Conservation (phyloP, 1,140 invertebrate genomes). For the Diprion similis region DNA sequence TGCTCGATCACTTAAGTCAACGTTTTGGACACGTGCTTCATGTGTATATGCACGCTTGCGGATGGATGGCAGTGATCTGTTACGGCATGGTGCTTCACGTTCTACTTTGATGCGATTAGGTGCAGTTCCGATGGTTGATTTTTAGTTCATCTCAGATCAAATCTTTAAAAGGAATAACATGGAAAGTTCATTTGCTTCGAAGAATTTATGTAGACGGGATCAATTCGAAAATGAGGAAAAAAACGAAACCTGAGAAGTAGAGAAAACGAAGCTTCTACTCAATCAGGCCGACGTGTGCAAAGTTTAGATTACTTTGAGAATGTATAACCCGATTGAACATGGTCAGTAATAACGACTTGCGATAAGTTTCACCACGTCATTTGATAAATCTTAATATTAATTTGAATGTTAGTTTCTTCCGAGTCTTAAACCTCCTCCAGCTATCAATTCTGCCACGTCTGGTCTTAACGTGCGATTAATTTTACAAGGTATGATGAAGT, state of each 20-base stretch:
- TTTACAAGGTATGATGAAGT: background rate
- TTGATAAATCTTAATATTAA: background rate
- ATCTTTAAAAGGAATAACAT: too few relatives aligned
- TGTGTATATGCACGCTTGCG: background rate
- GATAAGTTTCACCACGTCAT: background rate
- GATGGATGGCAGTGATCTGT: background rate
- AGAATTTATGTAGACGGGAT: too few relatives aligned
- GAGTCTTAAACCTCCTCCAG: background rate
- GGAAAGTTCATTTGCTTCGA: too few relatives aligned
- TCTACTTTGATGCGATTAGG: background rate
- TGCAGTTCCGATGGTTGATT: background rate
- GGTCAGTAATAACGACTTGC: background rate
- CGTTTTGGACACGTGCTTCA: background rate
- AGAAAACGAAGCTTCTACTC: too few relatives aligned
- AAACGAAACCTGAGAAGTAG: too few relatives aligned
- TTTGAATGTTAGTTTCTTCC: conserved; percentile 4
- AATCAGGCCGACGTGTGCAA: too few relatives aligned
- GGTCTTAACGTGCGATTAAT: too few relatives aligned
- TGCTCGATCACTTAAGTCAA: background rate
- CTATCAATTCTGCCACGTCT: background rate
- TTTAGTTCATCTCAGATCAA: too few relatives aligned
- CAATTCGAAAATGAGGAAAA: too few relatives aligned
- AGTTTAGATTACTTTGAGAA: background rate
- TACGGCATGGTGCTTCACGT: background rate
- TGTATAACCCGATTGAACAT: background rate